Conservation (phyloP, 2,888 invertebrate genomes). For the Theristus sp. region DNA sequence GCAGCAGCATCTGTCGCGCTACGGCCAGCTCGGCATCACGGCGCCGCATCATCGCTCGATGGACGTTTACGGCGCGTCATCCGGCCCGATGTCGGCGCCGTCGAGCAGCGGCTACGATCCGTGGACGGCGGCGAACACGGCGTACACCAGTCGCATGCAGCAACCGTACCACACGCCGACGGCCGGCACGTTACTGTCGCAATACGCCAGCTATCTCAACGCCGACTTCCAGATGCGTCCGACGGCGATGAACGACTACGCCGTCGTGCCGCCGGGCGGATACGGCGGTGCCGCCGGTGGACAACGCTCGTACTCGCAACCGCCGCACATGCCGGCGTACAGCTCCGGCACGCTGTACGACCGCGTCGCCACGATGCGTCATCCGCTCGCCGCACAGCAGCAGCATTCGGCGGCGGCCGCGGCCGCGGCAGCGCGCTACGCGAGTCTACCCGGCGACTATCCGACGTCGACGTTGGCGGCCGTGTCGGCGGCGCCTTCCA, state of each 20-base stretch:
- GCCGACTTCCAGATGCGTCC: constrained; percentile 15
- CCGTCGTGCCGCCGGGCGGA: not conserved
- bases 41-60: not conserved
- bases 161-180: not conserved
- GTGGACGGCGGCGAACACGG: not conserved
- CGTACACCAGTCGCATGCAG: not conserved
- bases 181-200: constrained; percentile 15
- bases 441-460: too few species aligned
- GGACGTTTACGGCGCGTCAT: not conserved
- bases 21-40: not conserved
- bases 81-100: not conserved
- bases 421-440: too few species aligned
- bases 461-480: not conserved
- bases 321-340: not conserved
- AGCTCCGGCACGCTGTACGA: not conserved
- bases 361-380: not conserved
- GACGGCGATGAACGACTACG: constrained; percentile 9
- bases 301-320: not conserved
- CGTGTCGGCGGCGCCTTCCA: constrained; percentile 1
- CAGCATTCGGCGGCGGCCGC: not conserved
- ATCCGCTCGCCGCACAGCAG: not conserved
- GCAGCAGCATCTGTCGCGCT: too few species aligned
- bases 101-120: not conserved
- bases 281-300: not conserved
- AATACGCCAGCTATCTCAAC: constrained; percentile 28